A percentile compares a stretch with the other conserved stretches of the same genome.
Conservation (phyloP, 2,113 vertebrate species). For the Myxocyprinus asiaticus region DNA sequence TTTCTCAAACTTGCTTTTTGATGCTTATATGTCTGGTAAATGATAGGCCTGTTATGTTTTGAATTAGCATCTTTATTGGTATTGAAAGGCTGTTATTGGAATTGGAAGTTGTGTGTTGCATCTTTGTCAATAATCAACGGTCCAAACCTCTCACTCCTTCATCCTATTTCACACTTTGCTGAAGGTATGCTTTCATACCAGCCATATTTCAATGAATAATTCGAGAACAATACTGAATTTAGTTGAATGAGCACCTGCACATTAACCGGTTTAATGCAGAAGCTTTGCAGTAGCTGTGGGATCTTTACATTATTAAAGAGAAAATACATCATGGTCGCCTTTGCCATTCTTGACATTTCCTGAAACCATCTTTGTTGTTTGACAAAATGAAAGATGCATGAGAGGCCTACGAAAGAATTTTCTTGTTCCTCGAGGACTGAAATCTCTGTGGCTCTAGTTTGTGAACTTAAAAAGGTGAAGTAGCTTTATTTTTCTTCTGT, state of each 20-base stretch:
- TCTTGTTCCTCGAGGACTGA: slow-evolving; percentile 10
- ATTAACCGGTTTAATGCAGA: slow-evolving; percentile 32
- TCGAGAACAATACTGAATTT: slow-evolving; percentile 11
- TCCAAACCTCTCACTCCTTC: background rate
- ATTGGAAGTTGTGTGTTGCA: background rate
- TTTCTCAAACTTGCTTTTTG: slow-evolving; percentile 66
- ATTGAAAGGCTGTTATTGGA: slow-evolving; percentile 51
- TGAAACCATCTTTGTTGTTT: slow-evolving; percentile 57
- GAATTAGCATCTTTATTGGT: slow-evolving; percentile 63
- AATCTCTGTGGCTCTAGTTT: background rate
- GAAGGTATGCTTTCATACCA: background rate
- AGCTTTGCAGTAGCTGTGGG: slow-evolving; percentile 5
- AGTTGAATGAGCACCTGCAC: slow-evolving; percentile 35
- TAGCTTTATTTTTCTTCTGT: slow-evolving; percentile 18
- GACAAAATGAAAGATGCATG: slow-evolving; percentile 44
- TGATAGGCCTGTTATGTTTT: slow-evolving; percentile 64
- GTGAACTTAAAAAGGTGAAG: background rate
- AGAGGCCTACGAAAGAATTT: slow-evolving; percentile 16
- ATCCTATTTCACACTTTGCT: background rate
- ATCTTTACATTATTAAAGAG: slow-evolving; percentile 35
- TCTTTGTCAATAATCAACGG: background rate
- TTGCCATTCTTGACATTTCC: slow-evolving; percentile 48
- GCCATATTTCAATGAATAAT: slow-evolving; percentile 14
- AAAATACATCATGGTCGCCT: slow-evolving; percentile 19
- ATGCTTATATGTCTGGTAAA: slow-evolving; percentile 58